Conservation (phyloP, 2,113 vertebrate species). For the Fukomys damarensis region DNA sequence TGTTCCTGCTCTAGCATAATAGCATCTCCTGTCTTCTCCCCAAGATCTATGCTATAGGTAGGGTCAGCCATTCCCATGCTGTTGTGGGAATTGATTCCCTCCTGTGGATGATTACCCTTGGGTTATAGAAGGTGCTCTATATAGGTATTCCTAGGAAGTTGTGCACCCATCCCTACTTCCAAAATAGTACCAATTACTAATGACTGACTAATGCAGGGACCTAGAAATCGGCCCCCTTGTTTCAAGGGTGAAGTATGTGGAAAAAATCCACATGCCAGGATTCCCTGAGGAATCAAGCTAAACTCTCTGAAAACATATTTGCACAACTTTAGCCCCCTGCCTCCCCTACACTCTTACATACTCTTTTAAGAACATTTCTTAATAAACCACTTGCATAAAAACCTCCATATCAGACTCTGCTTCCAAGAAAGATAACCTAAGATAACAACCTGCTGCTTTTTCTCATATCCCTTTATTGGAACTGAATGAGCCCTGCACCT, state of each 20-base stretch:
- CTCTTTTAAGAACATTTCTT: background rate
- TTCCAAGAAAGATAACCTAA: background rate
- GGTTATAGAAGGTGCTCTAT: too few relatives aligned
- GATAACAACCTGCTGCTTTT: background rate
- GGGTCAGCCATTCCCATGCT: background rate
- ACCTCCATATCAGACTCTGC: background rate
- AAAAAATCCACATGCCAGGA: background rate
- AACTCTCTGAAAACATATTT: background rate
- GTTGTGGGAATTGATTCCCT: background rate
- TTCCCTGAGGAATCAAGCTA: background rate
- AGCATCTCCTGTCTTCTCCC: background rate
- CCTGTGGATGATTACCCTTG: background rate
- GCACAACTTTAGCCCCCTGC: background rate
- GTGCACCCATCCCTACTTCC: too few relatives aligned
- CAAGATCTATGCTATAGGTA: background rate
- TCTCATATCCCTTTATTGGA: background rate
- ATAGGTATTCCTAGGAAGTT: too few relatives aligned
- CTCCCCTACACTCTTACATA: background rate
- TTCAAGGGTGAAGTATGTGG: background rate
- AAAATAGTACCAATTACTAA: background rate
- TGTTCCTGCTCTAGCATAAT: background rate
- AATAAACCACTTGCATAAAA: background rate
- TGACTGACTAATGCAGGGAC: background rate
- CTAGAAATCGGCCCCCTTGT: background rate
- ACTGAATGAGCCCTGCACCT: background rate